Evolutionary conservation across 2,113 vertebrate species (phyloP).

Genomic region (Phaethon lepturus): DNA sequence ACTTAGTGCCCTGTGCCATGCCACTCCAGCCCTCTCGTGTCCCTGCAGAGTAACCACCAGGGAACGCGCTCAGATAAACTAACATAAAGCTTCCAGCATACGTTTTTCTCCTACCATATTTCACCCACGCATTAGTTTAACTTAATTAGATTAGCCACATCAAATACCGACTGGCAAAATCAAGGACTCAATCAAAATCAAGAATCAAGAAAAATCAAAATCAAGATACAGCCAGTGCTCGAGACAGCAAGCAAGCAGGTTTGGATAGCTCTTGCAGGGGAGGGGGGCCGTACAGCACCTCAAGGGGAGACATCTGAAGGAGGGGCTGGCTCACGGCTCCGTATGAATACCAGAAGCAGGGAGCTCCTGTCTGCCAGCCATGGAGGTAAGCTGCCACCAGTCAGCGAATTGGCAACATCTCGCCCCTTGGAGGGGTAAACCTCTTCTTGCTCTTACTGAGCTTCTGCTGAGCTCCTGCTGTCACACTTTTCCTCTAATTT

Average conservation of each 20-base stretch:
- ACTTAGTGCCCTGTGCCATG: background rate
- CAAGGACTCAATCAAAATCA: background rate
- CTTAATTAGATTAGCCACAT: background rate
- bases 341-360: background rate
- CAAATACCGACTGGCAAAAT: background rate
- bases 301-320: background rate
- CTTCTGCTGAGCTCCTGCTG: background rate
- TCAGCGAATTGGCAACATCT: background rate
- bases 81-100: background rate
- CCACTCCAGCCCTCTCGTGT: background rate
- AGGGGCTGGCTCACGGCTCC: background rate
- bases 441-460: background rate
- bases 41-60: background rate
- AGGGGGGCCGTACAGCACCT: background rate
- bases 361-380: background rate
- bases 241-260: background rate
- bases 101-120: background rate
- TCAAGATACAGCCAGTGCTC: background rate
- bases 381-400: background rate
- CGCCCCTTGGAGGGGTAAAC: background rate
- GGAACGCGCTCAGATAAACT: background rate
- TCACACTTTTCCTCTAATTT: background rate
- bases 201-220: no score
- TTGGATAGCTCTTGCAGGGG: background rate
- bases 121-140: background rate